Evolutionary conservation across 2,113 vertebrate genomes (phyloP).

Genomic region (Oryzias melastigma): DNA sequence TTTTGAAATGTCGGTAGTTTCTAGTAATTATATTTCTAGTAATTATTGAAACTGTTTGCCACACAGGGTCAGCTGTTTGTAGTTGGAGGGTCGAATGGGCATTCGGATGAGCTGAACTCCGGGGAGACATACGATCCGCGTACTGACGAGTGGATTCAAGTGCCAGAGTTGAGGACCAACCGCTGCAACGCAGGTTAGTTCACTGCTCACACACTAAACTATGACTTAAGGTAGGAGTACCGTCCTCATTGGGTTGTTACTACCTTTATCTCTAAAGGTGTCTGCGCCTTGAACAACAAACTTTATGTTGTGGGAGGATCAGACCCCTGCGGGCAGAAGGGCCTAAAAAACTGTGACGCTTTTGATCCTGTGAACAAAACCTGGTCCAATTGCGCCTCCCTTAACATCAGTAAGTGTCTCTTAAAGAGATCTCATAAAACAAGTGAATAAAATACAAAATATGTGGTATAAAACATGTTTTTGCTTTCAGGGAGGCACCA

Average conservation of each 20-base stretch:
- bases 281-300: slow-evolving; percentile 91
- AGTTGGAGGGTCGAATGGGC: slow-evolving; percentile 95
- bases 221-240: no score
- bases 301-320: slow-evolving; percentile 95
- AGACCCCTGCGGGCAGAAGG: slow-evolving; percentile 97
- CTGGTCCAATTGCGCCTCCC: slow-evolving; percentile 91
- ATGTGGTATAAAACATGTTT: background rate
- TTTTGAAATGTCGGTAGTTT: no score
- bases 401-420: slow-evolving; percentile 87
- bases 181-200: slow-evolving; percentile 93
- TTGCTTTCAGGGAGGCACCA: slow-evolving; percentile 88
- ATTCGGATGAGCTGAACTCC: slow-evolving; percentile 95
- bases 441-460: background rate
- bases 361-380: slow-evolving; percentile 92
- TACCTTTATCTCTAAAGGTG: slow-evolving; percentile 75
- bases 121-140: slow-evolving; percentile 93
- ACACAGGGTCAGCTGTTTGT: slow-evolving; percentile 92
- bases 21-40: no score
- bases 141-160: slow-evolving; percentile 88
- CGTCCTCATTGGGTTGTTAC: fast-evolving
- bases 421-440: background rate
- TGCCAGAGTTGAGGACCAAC: slow-evolving; percentile 94
- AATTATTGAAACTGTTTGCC: background rate
- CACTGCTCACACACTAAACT: no score
- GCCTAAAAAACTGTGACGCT: slow-evolving; percentile 95